A percentile compares a stretch with the other conserved stretches of the same genome.
Conservation (phyloP, 2,797 vertebrate species). For the Cuniculus paca region DNA sequence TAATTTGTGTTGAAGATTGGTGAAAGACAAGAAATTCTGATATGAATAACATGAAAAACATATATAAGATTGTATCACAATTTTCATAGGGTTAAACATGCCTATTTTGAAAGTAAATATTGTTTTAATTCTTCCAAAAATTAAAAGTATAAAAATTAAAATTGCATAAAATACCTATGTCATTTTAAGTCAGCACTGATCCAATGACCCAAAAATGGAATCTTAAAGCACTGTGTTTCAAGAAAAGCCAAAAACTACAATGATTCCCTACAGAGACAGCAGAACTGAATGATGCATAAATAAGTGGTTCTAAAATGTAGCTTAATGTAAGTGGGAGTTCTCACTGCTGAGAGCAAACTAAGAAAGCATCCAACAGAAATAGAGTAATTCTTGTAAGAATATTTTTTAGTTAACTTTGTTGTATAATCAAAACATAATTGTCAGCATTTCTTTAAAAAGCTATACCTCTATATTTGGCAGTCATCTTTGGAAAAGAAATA, state of each 20-base stretch:
- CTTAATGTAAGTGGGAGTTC: constrained; percentile 38
- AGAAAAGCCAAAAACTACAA: constrained; percentile 8
- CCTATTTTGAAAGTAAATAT: constrained; percentile 66
- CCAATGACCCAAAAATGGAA: constrained; percentile 39
- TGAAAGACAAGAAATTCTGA: constrained; percentile 76
- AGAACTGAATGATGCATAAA: constrained; percentile 48
- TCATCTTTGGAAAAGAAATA: constrained; percentile 64
- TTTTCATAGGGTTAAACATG: constrained; percentile 70
- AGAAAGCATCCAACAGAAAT: neutral
- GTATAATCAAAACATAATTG: constrained; percentile 52
- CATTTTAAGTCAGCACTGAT: constrained; percentile 44
- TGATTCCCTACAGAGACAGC: neutral
- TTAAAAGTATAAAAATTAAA: constrained; percentile 71
- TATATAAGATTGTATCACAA: constrained; percentile 72
- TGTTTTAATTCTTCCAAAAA: constrained; percentile 59
- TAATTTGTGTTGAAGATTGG: constrained; percentile 80
- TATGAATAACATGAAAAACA: constrained; percentile 78
- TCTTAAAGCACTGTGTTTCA: constrained; percentile 7
- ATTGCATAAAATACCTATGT: constrained; percentile 38
- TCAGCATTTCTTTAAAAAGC: constrained; percentile 48
- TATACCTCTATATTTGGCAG: constrained; percentile 41
- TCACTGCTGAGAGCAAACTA: constrained; percentile 48
- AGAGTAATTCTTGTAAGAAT: constrained; percentile 60
- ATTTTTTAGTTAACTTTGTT: constrained; percentile 58
- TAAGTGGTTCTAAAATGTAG: constrained; percentile 35